Conservation (phyloP, 2,113 vertebrate genomes). For the western clawed frog (Xenopus tropicalis) region DNA sequence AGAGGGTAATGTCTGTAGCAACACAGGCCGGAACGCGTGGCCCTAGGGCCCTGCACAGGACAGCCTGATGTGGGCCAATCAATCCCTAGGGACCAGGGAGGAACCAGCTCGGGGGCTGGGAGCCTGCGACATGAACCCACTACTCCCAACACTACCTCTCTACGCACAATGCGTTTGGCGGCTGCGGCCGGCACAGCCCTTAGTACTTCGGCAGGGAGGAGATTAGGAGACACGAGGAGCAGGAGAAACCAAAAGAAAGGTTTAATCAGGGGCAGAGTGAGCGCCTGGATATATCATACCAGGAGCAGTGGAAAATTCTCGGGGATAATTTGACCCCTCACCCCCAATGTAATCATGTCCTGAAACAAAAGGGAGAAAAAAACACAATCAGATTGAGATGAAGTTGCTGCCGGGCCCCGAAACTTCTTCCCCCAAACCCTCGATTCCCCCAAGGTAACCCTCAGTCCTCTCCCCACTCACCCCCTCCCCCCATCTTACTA, state of each 20-base stretch:
- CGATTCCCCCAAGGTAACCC: conserved; percentile 33
- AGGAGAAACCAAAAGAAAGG: conserved; percentile 50
- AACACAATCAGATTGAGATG: conserved; percentile 52
- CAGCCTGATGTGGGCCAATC: too few relatives aligned
- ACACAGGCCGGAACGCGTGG: too few relatives aligned
- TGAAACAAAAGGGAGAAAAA: conserved; percentile 65
- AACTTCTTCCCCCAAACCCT: neutral
- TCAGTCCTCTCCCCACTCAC: too few relatives aligned
- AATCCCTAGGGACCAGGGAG: too few relatives aligned
- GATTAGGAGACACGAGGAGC: conserved; percentile 5
- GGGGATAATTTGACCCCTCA: conserved; percentile 88
- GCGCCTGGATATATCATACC: conserved; percentile 79
- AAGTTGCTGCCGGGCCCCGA: neutral
- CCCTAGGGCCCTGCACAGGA: too few relatives aligned
- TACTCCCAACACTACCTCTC: too few relatives aligned
- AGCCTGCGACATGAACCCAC: too few relatives aligned
- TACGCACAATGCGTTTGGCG: too few relatives aligned
- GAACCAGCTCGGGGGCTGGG: too few relatives aligned
- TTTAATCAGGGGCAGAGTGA: conserved; percentile 64
- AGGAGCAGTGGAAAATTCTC: conserved; percentile 89
- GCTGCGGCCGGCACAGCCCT: too few relatives aligned
- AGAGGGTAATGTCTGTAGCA: too few relatives aligned
- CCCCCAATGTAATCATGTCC: conserved; percentile 88
- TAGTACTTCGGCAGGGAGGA: neutral
- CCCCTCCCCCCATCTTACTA: neutral